Base-by-base conservation (phyloP, 2,888 invertebrate species). In the Drosophila macrothrix region DNA sequence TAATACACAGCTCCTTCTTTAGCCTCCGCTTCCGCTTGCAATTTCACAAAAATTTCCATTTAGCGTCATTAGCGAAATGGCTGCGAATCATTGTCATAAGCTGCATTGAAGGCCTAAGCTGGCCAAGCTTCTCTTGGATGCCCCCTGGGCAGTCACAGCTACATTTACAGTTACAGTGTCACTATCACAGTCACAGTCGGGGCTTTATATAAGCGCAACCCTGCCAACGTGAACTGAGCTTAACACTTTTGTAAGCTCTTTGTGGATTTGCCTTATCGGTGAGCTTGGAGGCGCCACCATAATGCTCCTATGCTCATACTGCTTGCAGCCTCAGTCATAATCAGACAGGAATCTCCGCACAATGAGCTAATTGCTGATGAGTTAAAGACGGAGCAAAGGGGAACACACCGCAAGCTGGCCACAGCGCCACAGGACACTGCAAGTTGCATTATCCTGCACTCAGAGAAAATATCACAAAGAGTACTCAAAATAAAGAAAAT, bases 231-330 rank as follows among this genome's bases (percentile, higher is more conserved):
- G 28, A 53, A 19, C 54, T 55, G 52, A 37, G 85, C 79, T 86
- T 83, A 84, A 76, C 83, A 84, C 88, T 68, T 83, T 76, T 58
- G 63, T 82, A 86, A 87, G 90, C 90, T 90, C 88, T 71, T 87
- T 90, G 88, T 83, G 90, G 88, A 81, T 83, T 83, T 83, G 56
- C 46, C 59, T 22, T 35, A 10, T 60, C 39, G 16, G 25, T 58
- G 39, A 7, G n/a, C 9, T 28, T 28, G 39, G 19, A n/a, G 72
- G 58, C 58, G 35, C 58, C 22, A 37, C 25, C 60, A 56, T 70
- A 70, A 28, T 55, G 63, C 35, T 28, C 35, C n/a, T 46, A 19
- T 46, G 63, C 29, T 28, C 46, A 12, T 46, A 14, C 28, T 28
- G 58, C 72, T 67, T 16, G 46, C 46, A 16, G 16, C 25, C 55